Evolutionary conservation across 2,797 vertebrate genomes (phyloP).

Genomic region (Acomys russatus): DNA sequence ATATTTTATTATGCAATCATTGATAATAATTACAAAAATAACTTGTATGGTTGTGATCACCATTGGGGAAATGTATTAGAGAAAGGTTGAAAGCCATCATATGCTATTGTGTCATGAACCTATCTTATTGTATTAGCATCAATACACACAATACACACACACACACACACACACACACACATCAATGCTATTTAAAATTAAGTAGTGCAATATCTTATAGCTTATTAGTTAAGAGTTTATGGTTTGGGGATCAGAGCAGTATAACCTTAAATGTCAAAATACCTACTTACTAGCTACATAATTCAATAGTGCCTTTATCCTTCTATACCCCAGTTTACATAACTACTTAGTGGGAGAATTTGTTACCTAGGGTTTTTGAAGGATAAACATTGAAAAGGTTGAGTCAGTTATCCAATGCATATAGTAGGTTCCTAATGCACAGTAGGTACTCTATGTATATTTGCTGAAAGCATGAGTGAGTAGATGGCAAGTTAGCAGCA

Average conservation of each 20-base stretch:
- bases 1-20: background rate
- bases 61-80: background rate
- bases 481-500: background rate
- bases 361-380: background rate
- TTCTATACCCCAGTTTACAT: background rate
- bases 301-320: background rate
- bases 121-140: background rate
- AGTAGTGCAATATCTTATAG: background rate
- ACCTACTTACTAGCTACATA: background rate
- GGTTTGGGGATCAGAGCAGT: background rate
- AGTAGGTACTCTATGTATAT: background rate
- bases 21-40: background rate
- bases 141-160: background rate
- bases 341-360: background rate
- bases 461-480: background rate
- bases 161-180: background rate
- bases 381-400: background rate
- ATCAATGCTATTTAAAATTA: background rate
- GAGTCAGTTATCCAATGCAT: background rate
- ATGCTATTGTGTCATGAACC: background rate
- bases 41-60: background rate
- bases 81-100: background rate
- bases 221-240: background rate
- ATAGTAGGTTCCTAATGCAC: background rate
- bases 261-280: slow-evolving; percentile 18